Evolutionary conservation across 2,113 vertebrate species (phyloP).

Genomic region (Vireo altiloquus): DNA sequence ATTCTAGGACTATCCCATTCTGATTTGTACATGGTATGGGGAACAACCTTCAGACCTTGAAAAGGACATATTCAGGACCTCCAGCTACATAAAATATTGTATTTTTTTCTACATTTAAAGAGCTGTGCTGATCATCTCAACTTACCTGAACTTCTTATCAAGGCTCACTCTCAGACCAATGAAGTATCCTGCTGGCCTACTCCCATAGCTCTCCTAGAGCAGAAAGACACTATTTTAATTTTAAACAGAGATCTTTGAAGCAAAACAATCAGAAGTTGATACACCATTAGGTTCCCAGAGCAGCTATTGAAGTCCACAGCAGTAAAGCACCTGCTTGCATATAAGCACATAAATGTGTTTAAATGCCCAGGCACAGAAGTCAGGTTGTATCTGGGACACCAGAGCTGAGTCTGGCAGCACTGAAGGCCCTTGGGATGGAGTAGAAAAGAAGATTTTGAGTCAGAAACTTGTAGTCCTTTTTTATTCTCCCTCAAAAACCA

Average conservation of each 20-base stretch:
- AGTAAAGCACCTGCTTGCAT: not conserved
- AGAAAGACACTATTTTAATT: not conserved
- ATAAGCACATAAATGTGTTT: not conserved
- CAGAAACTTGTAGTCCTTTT: not conserved
- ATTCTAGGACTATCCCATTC: not conserved
- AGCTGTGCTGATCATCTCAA: not conserved
- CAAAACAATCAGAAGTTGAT: not conserved
- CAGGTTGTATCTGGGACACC: not conserved
- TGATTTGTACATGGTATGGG: rapidly evolving
- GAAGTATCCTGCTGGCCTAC: not conserved
- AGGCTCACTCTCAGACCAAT: constrained; percentile 50
- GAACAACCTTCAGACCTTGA: not conserved
- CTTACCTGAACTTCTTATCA: constrained; percentile 54
- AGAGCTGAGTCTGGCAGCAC: not conserved
- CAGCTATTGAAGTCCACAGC: not conserved
- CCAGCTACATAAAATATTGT: not conserved
- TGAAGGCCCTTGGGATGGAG: not conserved
- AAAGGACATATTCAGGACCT: not conserved
- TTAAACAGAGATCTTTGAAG: not conserved
- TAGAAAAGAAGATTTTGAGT: not conserved
- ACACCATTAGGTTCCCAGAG: not conserved
- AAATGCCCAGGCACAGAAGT: not conserved
- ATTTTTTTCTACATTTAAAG: not conserved
- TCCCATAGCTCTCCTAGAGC: not conserved
- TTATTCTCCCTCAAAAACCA: not conserved